Conservation (phyloP, 2,797 vertebrate species). For the Sebastes diploproa region DNA sequence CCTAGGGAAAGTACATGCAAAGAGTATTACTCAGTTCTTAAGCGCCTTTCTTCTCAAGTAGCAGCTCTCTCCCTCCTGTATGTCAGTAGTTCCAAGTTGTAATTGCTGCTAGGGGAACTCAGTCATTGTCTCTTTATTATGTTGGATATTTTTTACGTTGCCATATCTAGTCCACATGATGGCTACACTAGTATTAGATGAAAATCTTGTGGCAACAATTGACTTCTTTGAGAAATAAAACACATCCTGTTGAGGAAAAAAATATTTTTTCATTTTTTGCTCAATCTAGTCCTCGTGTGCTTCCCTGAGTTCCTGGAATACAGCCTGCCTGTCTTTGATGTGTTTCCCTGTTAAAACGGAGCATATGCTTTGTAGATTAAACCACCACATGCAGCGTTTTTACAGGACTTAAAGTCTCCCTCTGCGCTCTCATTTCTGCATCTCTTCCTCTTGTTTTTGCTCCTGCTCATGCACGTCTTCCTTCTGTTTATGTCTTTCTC, state of each 20-base stretch:
- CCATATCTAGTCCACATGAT: background rate
- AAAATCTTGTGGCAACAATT: slow-evolving; percentile 2
- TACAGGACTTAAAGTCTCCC: slow-evolving; percentile 41
- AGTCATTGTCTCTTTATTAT: slow-evolving; percentile 13
- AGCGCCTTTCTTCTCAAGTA: slow-evolving; percentile 43
- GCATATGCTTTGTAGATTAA: slow-evolving; percentile 74
- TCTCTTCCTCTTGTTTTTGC: slow-evolving; percentile 26
- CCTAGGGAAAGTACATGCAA: slow-evolving; percentile 74
- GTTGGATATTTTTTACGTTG: slow-evolving; percentile 5
- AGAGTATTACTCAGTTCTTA: slow-evolving; percentile 60
- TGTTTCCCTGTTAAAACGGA: slow-evolving; percentile 44
- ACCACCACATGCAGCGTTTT: slow-evolving; percentile 63
- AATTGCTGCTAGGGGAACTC: slow-evolving; percentile 18
- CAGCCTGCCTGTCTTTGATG: slow-evolving; percentile 59
- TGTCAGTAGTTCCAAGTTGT: slow-evolving; percentile 31
- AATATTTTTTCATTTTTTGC: background rate
- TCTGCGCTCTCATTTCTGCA: slow-evolving; percentile 17
- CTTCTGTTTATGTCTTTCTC: slow-evolving; percentile 11
- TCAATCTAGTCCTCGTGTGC: slow-evolving; percentile 37
- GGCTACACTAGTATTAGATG: background rate
- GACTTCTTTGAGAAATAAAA: slow-evolving; percentile 20
- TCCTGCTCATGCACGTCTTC: slow-evolving; percentile 1
- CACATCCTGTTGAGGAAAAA: background rate
- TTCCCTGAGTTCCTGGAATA: slow-evolving; percentile 51
- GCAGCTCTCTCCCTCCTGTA: slow-evolving; percentile 18